Conservation (phyloP, 1,140 invertebrate species). For the Listronotus bonariensis region DNA sequence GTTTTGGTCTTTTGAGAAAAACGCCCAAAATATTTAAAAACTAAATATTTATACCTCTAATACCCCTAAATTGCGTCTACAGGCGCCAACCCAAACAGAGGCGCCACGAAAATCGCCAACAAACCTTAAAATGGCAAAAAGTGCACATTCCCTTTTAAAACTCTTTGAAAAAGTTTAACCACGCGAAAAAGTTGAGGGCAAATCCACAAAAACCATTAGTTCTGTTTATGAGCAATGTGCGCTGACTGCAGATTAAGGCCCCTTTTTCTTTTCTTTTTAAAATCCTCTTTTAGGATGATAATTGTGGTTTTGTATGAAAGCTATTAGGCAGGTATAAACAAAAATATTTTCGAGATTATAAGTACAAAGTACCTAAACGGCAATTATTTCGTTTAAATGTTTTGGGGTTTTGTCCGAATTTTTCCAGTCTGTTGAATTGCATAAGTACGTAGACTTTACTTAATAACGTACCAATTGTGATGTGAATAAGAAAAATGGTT, state of each 20-base stretch:
- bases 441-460: too few relatives aligned
- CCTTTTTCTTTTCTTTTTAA: not conserved
- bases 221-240: conserved; percentile 32
- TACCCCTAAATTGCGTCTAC: too few relatives aligned
- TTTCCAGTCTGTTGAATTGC: conserved; percentile 19
- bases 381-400: not conserved
- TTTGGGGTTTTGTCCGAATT: conserved; percentile 6
- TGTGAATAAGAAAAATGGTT: too few relatives aligned
- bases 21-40: too few relatives aligned
- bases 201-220: conserved; percentile 23
- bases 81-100: not conserved
- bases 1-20: too few relatives aligned
- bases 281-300: not conserved
- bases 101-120: not conserved
- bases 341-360: conserved; percentile 1
- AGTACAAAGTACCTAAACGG: too few relatives aligned
- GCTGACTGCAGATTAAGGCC: conserved; percentile 12
- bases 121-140: too few relatives aligned
- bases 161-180: conserved; percentile 6
- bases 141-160: not conserved
- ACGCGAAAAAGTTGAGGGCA: conserved; percentile 19
- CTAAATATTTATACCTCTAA: too few relatives aligned
- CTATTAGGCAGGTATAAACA: conserved; percentile 1
- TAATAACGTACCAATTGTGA: too few relatives aligned
- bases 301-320: conserved; percentile 1